Percentiles rank a stretch among this genome's conserved stretches.
Conservation (phyloP, 2,797 vertebrate genomes). For the Falco biarmicus region DNA sequence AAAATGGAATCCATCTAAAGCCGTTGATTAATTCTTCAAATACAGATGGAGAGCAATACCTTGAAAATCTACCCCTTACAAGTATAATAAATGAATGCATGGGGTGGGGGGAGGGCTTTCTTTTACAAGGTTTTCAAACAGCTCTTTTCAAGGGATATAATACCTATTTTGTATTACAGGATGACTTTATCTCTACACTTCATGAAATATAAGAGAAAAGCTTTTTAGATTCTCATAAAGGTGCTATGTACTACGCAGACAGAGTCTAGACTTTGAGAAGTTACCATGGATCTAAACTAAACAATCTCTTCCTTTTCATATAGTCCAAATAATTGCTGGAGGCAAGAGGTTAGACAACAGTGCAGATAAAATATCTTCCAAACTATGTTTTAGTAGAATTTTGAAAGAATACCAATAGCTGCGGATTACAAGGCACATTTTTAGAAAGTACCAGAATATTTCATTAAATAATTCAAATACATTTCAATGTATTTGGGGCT, state of each 20-base stretch:
- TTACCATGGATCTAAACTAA: not conserved
- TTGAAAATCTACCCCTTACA: conserved; percentile 10
- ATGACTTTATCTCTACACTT: not conserved
- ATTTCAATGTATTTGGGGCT: not conserved
- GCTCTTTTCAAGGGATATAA: not conserved
- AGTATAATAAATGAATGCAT: not conserved
- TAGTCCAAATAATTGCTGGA: not conserved
- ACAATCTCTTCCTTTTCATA: not conserved
- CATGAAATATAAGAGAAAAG: not conserved
- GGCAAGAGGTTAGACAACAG: not conserved
- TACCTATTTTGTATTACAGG: not conserved
- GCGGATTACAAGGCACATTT: not conserved
- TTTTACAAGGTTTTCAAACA: conserved; percentile 8
- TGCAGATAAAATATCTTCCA: not conserved
- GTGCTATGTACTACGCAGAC: not conserved
- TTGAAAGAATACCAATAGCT: not conserved
- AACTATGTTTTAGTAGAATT: not conserved
- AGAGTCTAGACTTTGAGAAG: not conserved
- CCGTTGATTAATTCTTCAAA: conserved; percentile 50
- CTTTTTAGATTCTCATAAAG: not conserved
- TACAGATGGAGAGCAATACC: conserved; percentile 17
- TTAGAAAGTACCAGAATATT: not conserved
- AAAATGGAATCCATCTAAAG: conserved; percentile 48
- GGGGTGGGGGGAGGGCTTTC: not conserved
- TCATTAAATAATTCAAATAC: not conserved